Percentiles rank a stretch among this genome's conserved stretches.
phyloP scores from a whole-genome alignment of 2,113 vertebrate genomes.

The Marcusenius ussheri region DNA sequence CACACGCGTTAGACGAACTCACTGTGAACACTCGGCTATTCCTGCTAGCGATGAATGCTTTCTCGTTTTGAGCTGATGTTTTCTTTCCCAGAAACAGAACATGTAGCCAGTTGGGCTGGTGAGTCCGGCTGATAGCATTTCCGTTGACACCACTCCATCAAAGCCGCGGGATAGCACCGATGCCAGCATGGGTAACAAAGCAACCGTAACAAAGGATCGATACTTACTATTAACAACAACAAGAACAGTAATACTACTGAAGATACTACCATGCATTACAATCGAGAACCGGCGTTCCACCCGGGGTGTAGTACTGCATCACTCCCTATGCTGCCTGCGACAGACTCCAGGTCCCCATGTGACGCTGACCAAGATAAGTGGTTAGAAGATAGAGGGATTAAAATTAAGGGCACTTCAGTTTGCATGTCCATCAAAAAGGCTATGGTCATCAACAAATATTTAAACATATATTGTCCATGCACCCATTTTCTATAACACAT shows the following conservation, averaged over 20 bases:
- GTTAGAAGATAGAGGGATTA: background rate
- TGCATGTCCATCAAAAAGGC: background rate
- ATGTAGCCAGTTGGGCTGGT: background rate
- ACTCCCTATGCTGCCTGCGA: background rate
- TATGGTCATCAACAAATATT: background rate
- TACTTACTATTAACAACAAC: background rate
- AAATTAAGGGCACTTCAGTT: background rate
- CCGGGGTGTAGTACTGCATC: background rate
- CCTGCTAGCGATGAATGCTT: background rate
- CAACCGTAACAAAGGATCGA: background rate
- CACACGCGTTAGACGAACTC: background rate
- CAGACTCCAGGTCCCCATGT: background rate
- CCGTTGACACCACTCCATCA: background rate
- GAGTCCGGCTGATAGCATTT: background rate
- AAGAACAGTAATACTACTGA: background rate
- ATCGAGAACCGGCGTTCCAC: background rate
- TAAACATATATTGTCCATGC: background rate
- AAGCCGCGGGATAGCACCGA: too few relatives aligned
- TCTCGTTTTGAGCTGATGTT: background rate
- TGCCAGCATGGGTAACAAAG: background rate
- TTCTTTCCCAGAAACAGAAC: background rate
- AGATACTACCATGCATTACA: background rate
- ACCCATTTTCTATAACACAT: background rate
- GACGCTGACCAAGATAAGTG: background rate
- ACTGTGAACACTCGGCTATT: background rate